Evolutionary conservation across 92 coral and sea anemone species (phyloP), one percentile per base, ranked within the genome.

Genomic region (Zoanthus sansibaricus): DNA sequence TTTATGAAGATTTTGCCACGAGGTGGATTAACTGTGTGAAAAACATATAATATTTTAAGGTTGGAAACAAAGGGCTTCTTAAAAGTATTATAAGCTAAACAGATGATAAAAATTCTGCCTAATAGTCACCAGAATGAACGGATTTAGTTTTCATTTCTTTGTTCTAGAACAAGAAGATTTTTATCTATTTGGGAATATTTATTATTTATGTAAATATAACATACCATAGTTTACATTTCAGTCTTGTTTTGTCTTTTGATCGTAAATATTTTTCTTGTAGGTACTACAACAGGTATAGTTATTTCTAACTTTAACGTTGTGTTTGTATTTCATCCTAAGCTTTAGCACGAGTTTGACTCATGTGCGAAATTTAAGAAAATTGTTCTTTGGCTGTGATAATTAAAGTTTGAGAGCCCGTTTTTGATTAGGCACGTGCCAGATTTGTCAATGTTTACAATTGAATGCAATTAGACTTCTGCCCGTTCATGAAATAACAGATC

Each of bases 171-270:
- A 89, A 94, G 85, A 92, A 82, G 68, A 82, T 92, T 88, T 94
- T 94, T 93, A 79, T 92, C 95, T 83, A 77, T 78, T 64, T 88
- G 84, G 72, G 84, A 86, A 91, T 82, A 88, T 90, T 88, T 72
- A 88, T 84, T 90, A 93, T 93, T 93, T 94, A 94, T 94, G 98
- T 94, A 93, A 94, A 94, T 94, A 91, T 79, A 79, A 83, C 91
- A 91, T 86, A 84, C 76, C 64, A 71, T 59, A 74, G 89, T 82
- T 88, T 78, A 74, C 89, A 85, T 75, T 88, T 90, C 91, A 25
- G 31, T 69, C 77, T 77, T 87, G 76, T 70, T 71, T 12, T 51
- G 72, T 87, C 68, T 70, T 71, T 12, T 51, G 72, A 61, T 56
- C 14, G 78, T 61, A 87, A 87, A 87, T 82, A 68, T 71, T 77